phyloP scores from a whole-genome alignment of 2,113 vertebrate genomes.

The Opisthocomus hoazin region DNA sequence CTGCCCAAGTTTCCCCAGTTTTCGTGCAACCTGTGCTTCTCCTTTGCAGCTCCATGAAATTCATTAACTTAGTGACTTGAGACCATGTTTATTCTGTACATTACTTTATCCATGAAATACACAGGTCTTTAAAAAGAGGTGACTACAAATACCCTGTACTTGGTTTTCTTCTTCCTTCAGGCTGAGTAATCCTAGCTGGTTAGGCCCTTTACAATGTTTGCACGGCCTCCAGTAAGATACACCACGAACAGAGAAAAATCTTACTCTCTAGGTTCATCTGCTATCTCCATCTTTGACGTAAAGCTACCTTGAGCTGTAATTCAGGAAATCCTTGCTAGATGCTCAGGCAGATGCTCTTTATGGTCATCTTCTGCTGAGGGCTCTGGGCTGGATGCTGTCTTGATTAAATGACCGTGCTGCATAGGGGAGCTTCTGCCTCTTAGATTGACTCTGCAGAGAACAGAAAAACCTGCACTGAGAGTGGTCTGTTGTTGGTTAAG shows the following conservation, averaged over 20 bases:
- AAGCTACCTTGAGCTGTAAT: background rate
- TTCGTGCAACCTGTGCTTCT: background rate
- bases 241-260: background rate
- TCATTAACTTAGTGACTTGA: background rate
- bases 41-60: background rate
- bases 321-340: constrained; percentile 8
- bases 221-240: background rate
- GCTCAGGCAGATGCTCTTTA: background rate
- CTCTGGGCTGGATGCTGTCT: background rate
- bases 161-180: background rate
- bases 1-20: background rate
- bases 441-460: background rate
- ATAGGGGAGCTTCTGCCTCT: background rate
- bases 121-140: background rate
- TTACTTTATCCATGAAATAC: background rate
- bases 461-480: background rate
- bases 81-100: background rate
- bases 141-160: background rate
- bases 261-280: background rate
- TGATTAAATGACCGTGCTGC: background rate
- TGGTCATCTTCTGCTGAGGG: background rate
- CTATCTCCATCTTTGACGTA: background rate
- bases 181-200: background rate
- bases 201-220: background rate
- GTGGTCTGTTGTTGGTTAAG: background rate